phyloP scores from a whole-genome alignment of 2,797 vertebrate species.

The Chromis chromis region DNA sequence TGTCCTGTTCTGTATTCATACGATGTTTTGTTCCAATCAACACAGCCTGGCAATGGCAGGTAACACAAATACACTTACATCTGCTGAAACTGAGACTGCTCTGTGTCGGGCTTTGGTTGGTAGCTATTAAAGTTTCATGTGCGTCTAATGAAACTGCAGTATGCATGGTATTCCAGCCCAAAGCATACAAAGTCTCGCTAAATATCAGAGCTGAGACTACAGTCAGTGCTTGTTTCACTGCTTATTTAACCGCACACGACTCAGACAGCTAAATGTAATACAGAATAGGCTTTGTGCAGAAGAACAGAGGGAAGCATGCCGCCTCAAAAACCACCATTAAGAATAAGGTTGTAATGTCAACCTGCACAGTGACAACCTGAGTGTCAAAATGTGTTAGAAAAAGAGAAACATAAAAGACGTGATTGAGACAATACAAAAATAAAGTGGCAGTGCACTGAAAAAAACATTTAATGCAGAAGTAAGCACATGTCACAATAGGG shows the following conservation, averaged over 20 bases:
- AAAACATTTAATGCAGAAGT: no score
- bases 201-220: slow-evolving; percentile 33
- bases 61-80: slow-evolving; percentile 28
- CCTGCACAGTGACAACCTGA: no score
- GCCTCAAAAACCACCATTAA: no score
- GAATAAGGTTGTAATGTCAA: no score
- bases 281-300: slow-evolving; percentile 4
- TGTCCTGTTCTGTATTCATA: slow-evolving; percentile 26
- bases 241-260: slow-evolving; percentile 26
- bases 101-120: slow-evolving; percentile 20
- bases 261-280: slow-evolving; percentile 28
- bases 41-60: slow-evolving; percentile 15
- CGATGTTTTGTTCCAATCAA: slow-evolving; percentile 29
- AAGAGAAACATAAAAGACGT: no score
- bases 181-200: slow-evolving; percentile 33
- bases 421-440: no score
- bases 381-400: no score
- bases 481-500: no score
- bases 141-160: slow-evolving; percentile 55
- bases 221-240: slow-evolving; percentile 35
- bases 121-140: slow-evolving; percentile 62
- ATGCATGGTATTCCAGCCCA: slow-evolving; percentile 35
- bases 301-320: neutral
- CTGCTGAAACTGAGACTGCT: slow-evolving; percentile 13
- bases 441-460: no score